phyloP scores from a whole-genome alignment of 1,140 invertebrate species.

The Apis dorsata region DNA sequence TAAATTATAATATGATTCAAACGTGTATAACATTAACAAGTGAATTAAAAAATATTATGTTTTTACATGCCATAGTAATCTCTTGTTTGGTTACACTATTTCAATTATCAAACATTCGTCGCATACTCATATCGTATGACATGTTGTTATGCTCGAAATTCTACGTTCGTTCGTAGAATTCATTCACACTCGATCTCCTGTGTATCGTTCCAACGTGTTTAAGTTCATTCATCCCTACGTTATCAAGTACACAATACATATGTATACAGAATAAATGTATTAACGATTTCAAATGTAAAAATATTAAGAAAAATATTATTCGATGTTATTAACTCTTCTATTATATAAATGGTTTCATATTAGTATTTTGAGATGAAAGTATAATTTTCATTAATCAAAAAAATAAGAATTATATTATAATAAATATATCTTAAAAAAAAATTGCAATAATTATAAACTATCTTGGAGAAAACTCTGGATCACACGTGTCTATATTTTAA shows the following conservation, averaged over 20 bases:
- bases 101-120: slow-evolving; percentile 3
- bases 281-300: not conserved
- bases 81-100: not conserved
- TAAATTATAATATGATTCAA: too few relatives aligned
- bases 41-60: not conserved
- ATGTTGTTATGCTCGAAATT: slow-evolving; percentile 4
- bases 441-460: too few relatives aligned
- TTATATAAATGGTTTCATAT: too few relatives aligned
- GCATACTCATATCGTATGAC: not conserved
- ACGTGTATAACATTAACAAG: too few relatives aligned
- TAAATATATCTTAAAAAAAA: too few relatives aligned
- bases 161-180: slow-evolving; percentile 8
- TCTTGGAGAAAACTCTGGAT: too few relatives aligned
- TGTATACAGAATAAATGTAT: not conserved
- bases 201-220: not conserved
- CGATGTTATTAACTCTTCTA: too few relatives aligned
- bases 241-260: not conserved
- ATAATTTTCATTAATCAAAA: too few relatives aligned
- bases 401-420: too few relatives aligned
- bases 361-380: too few relatives aligned
- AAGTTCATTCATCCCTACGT: not conserved
- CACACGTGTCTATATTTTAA: too few relatives aligned
- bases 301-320: not conserved
- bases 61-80: not conserved
- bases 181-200: not conserved